Base-by-base conservation (phyloP, 2,888 invertebrate species). In the Mechanitis mazaeus region DNA sequence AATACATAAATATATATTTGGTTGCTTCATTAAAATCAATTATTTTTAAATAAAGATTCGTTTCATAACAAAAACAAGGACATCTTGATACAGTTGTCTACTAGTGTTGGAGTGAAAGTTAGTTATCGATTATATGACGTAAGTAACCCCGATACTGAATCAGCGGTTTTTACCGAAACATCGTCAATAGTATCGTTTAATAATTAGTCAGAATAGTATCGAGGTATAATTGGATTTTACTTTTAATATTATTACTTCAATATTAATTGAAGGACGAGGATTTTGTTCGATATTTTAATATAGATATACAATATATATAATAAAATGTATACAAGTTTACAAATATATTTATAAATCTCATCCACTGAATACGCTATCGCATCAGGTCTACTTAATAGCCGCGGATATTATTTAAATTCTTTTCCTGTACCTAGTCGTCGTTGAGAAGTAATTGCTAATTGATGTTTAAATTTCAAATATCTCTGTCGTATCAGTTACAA, bases 141-240 rank as follows among this genome's bases (percentile, higher is more conserved):
- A 31, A 31, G 9, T n/a, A 50, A 31, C 9, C 31, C 35, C 35
- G 35, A 35, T 35, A 35, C 35, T 35, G 35, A 35, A 35, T 35
- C 35, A 35, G 3, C 6, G 35, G 54, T 54, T 54, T 57, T 59
- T 64, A 46, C 57, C 45, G 33, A 57, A 57, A 57, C 54, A 50
- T 50, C 53, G 12, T 38, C 60, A 58, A 61, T 59, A 66, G 67
- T 68, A 71, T 69, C 68, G 66, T 69, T 69, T 71, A 71, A 71
- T 55, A 50, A 65, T 65, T 64, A 57, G 69, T 62, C 69, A 75
- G 74, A 74, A 74, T 70, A 66, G 65, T 69, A 68, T 75, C 71
- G 71, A 68, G 65, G 67, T 69, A 74, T 75, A 69, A 72, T 71
- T 73, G 74, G 72, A 71, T 72, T 75, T 77, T 75, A 35, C 35